These are phyloP conservation scores for Lordiphosa fenestrarum DNA, from an alignment of 2,888 invertebrate species.

Conservation along the genomic window DNA sequence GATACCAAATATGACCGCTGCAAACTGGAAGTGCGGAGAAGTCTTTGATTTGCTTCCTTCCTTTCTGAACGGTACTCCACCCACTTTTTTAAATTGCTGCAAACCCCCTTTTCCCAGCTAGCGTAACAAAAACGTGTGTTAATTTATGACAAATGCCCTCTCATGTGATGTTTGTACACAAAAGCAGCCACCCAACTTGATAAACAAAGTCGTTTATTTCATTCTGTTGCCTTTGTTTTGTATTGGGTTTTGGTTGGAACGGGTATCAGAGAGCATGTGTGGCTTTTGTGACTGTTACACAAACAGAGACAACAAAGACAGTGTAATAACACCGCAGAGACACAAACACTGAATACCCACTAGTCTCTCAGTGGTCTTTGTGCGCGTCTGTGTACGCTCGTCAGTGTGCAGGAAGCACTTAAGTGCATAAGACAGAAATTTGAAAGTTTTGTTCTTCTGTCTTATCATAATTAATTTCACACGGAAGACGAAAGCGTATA, in stretches of 20 bases:
- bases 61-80: not conserved
- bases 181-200: slow-evolving; percentile 2
- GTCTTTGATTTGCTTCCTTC: not conserved
- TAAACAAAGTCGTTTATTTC: slow-evolving; percentile 15
- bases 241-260: not conserved
- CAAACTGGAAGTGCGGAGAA: no score
- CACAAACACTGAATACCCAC: not conserved
- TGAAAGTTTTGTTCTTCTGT: no score
- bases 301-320: slow-evolving; percentile 9
- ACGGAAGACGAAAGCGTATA: no score
- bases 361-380: slow-evolving; percentile 1
- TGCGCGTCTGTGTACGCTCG: not conserved
- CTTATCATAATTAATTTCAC: no score
- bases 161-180: slow-evolving; percentile 1
- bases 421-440: no score
- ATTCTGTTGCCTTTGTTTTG: slow-evolving; percentile 8
- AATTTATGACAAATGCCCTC: slow-evolving; percentile 2
- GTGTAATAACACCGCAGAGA: slow-evolving; percentile 8
- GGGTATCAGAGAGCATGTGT: not conserved
- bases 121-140: slow-evolving; percentile 16
- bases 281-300: slow-evolving; percentile 7
- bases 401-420: not conserved
- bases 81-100: slow-evolving; percentile 21
- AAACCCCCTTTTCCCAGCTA: slow-evolving; percentile 15
- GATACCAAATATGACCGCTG: slow-evolving; percentile 1